A percentile compares a stretch with the other conserved stretches of the same genome.
Conservation (phyloP, 2,888 invertebrate species). For the Drosophila heteroneura region DNA sequence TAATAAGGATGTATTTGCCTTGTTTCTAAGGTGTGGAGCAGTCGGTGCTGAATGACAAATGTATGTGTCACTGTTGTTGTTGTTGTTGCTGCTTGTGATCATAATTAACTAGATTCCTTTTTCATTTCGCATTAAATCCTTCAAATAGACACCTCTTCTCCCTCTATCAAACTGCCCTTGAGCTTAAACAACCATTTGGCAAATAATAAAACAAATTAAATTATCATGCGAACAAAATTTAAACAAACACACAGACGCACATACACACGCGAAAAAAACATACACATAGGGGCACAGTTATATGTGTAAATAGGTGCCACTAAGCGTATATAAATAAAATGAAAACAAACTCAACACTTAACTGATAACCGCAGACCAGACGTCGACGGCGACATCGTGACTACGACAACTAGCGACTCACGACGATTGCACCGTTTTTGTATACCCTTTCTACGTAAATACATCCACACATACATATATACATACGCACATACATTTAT, state of each 20-base stretch:
- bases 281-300: constrained; percentile 11
- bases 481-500: background rate
- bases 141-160: background rate
- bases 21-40: constrained; percentile 43
- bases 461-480: background rate
- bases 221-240: constrained; percentile 65
- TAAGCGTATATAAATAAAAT: constrained; percentile 65
- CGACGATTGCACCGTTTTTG: constrained; percentile 10
- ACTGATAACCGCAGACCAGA: constrained; percentile 73
- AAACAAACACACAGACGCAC: constrained; percentile 46
- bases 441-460: constrained; percentile 19
- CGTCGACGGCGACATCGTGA: constrained; percentile 57
- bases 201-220: constrained; percentile 63
- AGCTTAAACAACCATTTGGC: constrained; percentile 28
- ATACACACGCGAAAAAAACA: constrained; percentile 2
- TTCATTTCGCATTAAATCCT: constrained; percentile 35
- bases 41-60: constrained; percentile 52
- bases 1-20: constrained; percentile 54
- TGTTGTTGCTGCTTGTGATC: constrained; percentile 11
- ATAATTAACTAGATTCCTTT: constrained; percentile 30
- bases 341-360: constrained; percentile 67
- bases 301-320: constrained; percentile 65
- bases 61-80: constrained; percentile 51
- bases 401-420: constrained; percentile 52
- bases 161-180: constrained; percentile 19